A percentile compares a stretch with the other conserved stretches of the same genome.
Conservation (phyloP, 1,140 invertebrate species). For the Nixonia krombeini region DNA sequence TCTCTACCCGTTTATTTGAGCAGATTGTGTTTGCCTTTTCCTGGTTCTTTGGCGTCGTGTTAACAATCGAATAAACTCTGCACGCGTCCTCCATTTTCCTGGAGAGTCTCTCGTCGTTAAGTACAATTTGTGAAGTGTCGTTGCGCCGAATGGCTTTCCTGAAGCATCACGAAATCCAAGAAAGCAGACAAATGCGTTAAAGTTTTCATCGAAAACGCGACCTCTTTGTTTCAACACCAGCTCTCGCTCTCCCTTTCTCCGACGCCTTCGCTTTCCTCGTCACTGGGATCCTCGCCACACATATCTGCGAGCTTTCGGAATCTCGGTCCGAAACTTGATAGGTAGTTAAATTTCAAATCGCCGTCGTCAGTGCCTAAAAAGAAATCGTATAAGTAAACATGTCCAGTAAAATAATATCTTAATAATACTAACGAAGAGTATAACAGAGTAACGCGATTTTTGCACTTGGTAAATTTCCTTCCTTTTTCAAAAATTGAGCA, state of each 20-base stretch:
- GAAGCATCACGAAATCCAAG: background rate
- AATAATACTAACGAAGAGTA: too few species aligned
- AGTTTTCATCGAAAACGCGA: conserved; percentile 1
- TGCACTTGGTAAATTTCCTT: too few species aligned
- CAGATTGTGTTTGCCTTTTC: conserved; percentile 13
- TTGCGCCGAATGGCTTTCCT: background rate
- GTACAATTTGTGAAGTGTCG: conserved; percentile 8
- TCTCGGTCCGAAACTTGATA: conserved; percentile 95
- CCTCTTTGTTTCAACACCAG: conserved; percentile 81
- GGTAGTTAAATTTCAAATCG: conserved; percentile 96
- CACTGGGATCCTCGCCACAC: conserved; percentile 93
- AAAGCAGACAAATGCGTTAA: conserved; percentile 4
- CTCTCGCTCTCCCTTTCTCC: conserved; percentile 78
- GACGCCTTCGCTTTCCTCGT: conserved; percentile 80
- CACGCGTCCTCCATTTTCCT: background rate
- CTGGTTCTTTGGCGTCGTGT: conserved; percentile 33
- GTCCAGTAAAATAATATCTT: too few species aligned
- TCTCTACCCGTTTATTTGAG: too few species aligned
- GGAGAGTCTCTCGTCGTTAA: conserved; percentile 1
- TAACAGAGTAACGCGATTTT: too few species aligned
- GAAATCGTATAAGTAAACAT: too few species aligned
- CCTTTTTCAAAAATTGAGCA: too few species aligned
- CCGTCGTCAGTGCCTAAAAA: conserved; percentile 88
- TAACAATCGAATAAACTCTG: conserved; percentile 6
- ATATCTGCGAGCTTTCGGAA: conserved; percentile 98